Conservation (phyloP, 2,113 vertebrate genomes). For the Nestor notabilis region DNA sequence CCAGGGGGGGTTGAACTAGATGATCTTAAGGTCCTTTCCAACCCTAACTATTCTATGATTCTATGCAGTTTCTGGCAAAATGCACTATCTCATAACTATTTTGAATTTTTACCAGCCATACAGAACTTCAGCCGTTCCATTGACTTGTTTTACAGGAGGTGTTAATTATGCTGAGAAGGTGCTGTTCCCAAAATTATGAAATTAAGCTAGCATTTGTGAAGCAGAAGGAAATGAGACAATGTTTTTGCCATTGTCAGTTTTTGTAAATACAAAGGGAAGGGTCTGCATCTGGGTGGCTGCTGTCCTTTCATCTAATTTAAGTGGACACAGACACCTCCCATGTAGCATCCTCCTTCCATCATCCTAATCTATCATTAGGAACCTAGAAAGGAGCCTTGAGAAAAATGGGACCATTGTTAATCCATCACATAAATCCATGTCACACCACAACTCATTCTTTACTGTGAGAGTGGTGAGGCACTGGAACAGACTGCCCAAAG, state of each 20-base stretch:
- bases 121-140: neutral
- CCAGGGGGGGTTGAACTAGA: neutral
- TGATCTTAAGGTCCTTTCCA: neutral
- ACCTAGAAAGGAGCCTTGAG: neutral
- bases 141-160: neutral
- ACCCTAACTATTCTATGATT: neutral
- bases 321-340: neutral
- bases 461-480: neutral
- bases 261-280: neutral
- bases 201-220: neutral
- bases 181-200: neutral
- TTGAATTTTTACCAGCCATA: neutral
- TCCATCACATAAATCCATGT: accelerated
- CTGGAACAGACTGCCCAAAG: neutral
- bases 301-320: neutral
- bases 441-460: neutral
- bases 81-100: neutral
- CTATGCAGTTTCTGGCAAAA: neutral
- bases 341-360: neutral
- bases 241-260: neutral
- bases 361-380: neutral
- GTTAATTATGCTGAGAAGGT: neutral
- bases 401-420: neutral
- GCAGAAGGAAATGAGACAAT: neutral
- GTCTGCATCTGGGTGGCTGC: neutral